Evolutionary conservation across 2,888 invertebrate genomes (phyloP).

Genomic region (Eulithis prunata): DNA sequence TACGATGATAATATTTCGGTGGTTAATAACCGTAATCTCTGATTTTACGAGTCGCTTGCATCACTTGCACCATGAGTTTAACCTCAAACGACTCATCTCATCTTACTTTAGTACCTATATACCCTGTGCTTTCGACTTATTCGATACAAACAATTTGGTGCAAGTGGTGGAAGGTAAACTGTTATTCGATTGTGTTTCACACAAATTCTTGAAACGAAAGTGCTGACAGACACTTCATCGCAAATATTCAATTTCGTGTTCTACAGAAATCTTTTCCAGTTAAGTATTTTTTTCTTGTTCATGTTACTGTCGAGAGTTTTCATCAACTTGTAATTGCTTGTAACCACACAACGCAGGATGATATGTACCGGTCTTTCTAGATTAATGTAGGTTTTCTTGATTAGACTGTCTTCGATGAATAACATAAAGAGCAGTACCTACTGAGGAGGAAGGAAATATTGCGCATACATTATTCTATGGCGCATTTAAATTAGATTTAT

Average conservation of each 20-base stretch:
- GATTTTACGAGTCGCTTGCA: constrained; percentile 39
- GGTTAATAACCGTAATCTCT: constrained; percentile 58
- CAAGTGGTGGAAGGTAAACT: constrained; percentile 24
- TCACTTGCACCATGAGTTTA: constrained; percentile 4
- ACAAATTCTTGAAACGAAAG: constrained; percentile 24
- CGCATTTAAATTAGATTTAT: constrained; percentile 17
- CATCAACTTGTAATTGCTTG: constrained; percentile 17
- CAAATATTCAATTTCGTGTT: constrained; percentile 20
- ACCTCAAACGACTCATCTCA: neutral
- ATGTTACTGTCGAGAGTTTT: constrained; percentile 15
- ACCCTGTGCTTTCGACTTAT: neutral
- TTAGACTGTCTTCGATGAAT: constrained; percentile 5
- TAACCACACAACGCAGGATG: constrained; percentile 2
- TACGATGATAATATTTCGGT: constrained; percentile 61
- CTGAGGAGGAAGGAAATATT: constrained; percentile 4
- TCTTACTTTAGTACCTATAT: neutral
- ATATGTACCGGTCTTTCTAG: constrained; percentile 19
- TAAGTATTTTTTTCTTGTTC: constrained; percentile 5
- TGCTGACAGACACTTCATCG: constrained; percentile 22
- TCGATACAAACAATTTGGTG: constrained; percentile 1
- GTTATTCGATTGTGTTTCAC: constrained; percentile 35
- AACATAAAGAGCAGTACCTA: neutral
- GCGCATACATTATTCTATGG: neutral
- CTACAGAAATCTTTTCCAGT: neutral
- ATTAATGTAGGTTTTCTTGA: constrained; percentile 16